Base-by-base conservation (phyloP, 2,888 invertebrate species). In the Heliconius cydno region DNA sequence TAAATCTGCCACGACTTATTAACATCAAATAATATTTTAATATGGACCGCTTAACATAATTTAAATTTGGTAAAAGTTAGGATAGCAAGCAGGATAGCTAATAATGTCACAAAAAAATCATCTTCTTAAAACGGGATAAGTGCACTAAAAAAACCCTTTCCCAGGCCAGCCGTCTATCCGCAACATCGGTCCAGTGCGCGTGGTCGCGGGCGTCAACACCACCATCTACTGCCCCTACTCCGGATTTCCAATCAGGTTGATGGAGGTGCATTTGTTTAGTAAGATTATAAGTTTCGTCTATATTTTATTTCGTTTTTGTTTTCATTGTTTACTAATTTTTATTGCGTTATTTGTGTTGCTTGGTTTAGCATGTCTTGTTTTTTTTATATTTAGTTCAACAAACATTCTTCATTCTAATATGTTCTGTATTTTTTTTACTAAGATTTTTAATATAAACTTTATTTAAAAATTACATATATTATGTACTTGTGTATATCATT, bases 141-240 rank as follows among this genome's bases (percentile, higher is more conserved):
- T 52, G 19, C n/a, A n/a, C n/a, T n/a, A n/a, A n/a, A n/a, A n/a
- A n/a, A 25, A 0, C 4, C 25, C 2, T 13, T 25, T 28, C 65
- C 9, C 90, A 97, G 97, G 97, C 81, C 96, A 97, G 2, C 97
- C 97, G 15, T 97, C 97, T 82, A 97, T 97, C 84, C 95, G 97
- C 83, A 96, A 96, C 86, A 96, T 96, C 87, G 97, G 97, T 7
- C 96, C 97, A 15, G 94, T 97, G 80, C 97, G 97, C 84, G 98
- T 97, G 71, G 97, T 98, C 76, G 98, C 98, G 65, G 97, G 97
- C 73, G 96, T 96, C 86, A 97, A 97, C 92, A 96, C 97, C 81
- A 96, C 96, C 85, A 95, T 98, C 88, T 96, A 96, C 89, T 98
- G 98, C 92, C 98, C 98, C 83, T 98, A 97, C 92, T 97, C 98